These are phyloP conservation scores for Eurosta solidaginis DNA, from an alignment of 1,140 invertebrate species.

Conservation along the genomic window DNA sequence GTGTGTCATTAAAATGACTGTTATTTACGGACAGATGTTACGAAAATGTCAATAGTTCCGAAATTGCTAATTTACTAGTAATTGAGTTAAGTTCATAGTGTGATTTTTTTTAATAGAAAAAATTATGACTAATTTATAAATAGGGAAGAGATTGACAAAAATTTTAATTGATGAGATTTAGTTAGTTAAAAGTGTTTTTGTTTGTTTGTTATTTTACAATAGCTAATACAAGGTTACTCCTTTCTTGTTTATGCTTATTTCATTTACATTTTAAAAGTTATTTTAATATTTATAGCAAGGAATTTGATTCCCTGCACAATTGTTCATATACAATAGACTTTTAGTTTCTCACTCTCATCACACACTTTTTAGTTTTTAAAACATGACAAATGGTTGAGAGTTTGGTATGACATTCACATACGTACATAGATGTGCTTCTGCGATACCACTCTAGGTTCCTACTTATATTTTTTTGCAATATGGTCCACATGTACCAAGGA, in stretches of 20 bases:
- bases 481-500: too few species aligned
- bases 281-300: not conserved
- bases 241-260: too few species aligned
- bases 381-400: slow-evolving; percentile 10
- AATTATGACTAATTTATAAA: slow-evolving; percentile 14
- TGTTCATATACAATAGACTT: not conserved
- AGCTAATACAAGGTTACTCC: too few species aligned
- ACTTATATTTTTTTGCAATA: not conserved
- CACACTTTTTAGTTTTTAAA: not conserved
- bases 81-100: slow-evolving; percentile 19
- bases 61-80: not conserved
- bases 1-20: not conserved
- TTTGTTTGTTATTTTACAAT: not conserved
- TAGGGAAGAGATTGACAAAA: slow-evolving; percentile 12
- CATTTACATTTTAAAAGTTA: not conserved
- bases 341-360: not conserved
- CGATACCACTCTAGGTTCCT: not conserved
- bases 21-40: not conserved
- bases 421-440: not conserved
- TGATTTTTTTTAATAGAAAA: slow-evolving; percentile 3
- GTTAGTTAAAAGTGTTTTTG: not conserved
- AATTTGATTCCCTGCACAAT: slow-evolving; percentile 7
- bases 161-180: not conserved
- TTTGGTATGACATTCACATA: not conserved
- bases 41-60: not conserved